Conservation (phyloP, 2,113 vertebrate species). For the Lampris incognitus region DNA sequence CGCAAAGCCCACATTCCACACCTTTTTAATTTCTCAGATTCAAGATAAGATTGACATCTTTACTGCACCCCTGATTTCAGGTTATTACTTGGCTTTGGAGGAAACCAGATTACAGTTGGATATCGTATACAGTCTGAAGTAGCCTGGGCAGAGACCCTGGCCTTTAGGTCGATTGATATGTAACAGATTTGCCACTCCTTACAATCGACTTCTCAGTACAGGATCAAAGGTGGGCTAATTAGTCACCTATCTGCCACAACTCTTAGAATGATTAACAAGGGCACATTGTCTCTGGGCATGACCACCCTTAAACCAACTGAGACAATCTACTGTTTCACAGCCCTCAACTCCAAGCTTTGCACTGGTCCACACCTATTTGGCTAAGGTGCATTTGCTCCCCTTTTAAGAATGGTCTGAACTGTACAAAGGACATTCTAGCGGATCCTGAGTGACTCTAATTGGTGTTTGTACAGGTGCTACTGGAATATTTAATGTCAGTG, state of each 20-base stretch:
- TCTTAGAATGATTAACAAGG: constrained; percentile 73
- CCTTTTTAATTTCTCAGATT: not conserved
- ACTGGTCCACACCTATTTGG: constrained; percentile 56
- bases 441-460: constrained; percentile 8
- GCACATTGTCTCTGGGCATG: constrained; percentile 21
- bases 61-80: not conserved
- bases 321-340: constrained; percentile 40
- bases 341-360: not conserved
- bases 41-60: not conserved
- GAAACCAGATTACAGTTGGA: not conserved
- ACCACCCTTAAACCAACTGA: constrained; percentile 49
- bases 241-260: constrained; percentile 60
- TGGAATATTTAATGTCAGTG: constrained; percentile 40
- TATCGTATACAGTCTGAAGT: not conserved
- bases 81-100: not conserved
- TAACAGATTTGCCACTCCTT: constrained; percentile 25
- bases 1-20: not conserved
- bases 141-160: not conserved
- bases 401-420: constrained; percentile 13
- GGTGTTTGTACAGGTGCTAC: constrained; percentile 63
- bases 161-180: constrained; percentile 23
- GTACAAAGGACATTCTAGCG: constrained; percentile 31
- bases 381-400: constrained; percentile 40
- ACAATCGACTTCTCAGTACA: constrained; percentile 13
- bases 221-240: constrained; percentile 38